Evolutionary conservation across 2,113 vertebrate species (phyloP), one percentile per base, ranked within the genome.

Genomic region (Eclectus roratus): DNA sequence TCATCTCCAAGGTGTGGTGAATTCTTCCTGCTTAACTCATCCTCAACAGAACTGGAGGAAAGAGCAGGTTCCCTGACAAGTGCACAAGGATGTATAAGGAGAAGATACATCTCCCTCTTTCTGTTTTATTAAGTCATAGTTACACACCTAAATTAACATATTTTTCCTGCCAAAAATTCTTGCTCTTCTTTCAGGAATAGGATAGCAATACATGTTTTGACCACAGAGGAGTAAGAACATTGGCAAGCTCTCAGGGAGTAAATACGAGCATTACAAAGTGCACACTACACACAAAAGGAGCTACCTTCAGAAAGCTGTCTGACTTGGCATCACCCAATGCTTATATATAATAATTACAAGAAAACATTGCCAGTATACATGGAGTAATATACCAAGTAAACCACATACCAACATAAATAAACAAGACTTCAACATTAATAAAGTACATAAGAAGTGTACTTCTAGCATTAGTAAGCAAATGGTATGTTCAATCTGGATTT

Each of bases 31-130:
- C 44, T 72, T 72, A 70, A 9, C 31, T 49, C 2, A 1, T 13
- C 55, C 61, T 80, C 69, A 65, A 29, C 20, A 76, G 28, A 88
- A 71, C 43, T 68, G 25, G 25, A 80, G 24, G 19, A 85, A 77
- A 69, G n/a, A 47, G 12, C 0, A 1, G 17, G 21, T 60, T 90
- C 58, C 49, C 47, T 43, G 39, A 29, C 35, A 58, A 76, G 27
- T 0, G 5, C 47, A 50, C 3, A 35, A 71, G 31, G 23, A 68
- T 0, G 0, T 58, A 9, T 46, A 60, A 87, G 46, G 35, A 70
- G 13, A 71, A 1, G 8, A 41, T 46, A 19, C 4, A 28, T 23
- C 15, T 60, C 58, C 11, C 43, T 64, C 20, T 29, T 74, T 70
- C 58, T 64, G 46, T 74, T 39, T 66, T 61, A 64, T 7, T 61